phyloP scores from a whole-genome alignment of 2,113 vertebrate species.

The Edolisoma coerulescens region DNA sequence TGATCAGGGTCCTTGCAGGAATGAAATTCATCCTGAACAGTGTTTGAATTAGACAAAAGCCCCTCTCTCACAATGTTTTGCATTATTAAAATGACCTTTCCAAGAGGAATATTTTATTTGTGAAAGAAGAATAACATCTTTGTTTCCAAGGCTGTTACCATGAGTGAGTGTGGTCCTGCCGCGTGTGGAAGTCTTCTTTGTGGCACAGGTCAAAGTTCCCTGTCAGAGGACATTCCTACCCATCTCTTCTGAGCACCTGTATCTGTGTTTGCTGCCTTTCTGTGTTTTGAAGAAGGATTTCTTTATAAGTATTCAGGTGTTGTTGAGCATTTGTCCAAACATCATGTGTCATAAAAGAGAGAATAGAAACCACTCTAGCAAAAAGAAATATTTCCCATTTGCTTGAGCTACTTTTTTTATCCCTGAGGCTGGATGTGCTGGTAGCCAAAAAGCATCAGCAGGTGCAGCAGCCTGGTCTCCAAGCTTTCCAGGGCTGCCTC shows the following conservation, averaged over 20 bases:
- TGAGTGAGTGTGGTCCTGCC: not conserved
- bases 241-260: rapidly evolving
- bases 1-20: not conserved
- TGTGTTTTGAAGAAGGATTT: not conserved
- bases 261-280: not conserved
- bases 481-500: not conserved
- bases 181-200: not conserved
- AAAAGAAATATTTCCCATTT: not conserved
- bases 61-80: not conserved
- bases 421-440: not conserved
- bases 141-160: not conserved
- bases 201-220: not conserved
- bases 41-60: not conserved
- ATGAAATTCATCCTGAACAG: not conserved
- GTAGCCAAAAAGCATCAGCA: not conserved
- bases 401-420: not conserved
- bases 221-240: not conserved
- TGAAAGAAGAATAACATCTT: not conserved
- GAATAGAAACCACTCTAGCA: not conserved
- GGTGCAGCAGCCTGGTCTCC: not conserved
- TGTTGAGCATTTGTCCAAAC: not conserved
- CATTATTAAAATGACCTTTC: not conserved
- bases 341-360: not conserved
- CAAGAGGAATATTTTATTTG: not conserved
- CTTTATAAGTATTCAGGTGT: not conserved